Base-by-base conservation (phyloP, 1,140 invertebrate species). In the Cydia amplana region DNA sequence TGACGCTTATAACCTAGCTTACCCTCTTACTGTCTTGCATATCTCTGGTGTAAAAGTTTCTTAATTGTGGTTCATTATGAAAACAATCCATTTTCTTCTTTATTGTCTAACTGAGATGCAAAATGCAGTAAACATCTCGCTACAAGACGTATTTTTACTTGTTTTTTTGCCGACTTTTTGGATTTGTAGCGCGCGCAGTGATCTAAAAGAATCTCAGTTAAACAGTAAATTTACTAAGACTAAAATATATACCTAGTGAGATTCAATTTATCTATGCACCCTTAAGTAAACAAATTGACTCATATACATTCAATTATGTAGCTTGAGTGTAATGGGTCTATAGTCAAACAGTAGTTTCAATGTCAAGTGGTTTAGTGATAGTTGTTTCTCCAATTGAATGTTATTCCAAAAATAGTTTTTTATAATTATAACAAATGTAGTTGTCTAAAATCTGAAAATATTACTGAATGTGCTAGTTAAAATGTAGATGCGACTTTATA, bases 391-490 rank as follows among this genome's bases (percentile, higher is more conserved):
- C 12, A 46, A 4, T 46, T 46, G 12, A 46, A 46, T 46, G 43
- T 46, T 46, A 40, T 40, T 40, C 36, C 14, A 46, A 16, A 46
- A 46, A 14, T 12, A 12, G 0, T 4, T 10, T 40, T 40, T 40
- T 3, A 43, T 9, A 43, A 46, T 46, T 1, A 14, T 23, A 10
- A n/a, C 3, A 60, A 6, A 55, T 55, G 4, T 20, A 18, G 51
- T 55, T 55, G n/a, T 5, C 18, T 18, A 55, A 80, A 87, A 88
- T 90, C 87, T 90, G 87, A 88, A 90, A 90, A 87, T 90, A 81
- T 88, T 88, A 90, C 87, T 82, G 81, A 86, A 88, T 87, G 85
- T 90, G 84, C 86, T 86, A 88, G 82, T 90, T 87, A 83, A 88
- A 87, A 85, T 87, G 86, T 88, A 86, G 88, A n/a, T 46, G 18